These are phyloP conservation scores for Crotalus horridus DNA, from an alignment of 2,113 vertebrate species.

Conservation along the genomic window DNA sequence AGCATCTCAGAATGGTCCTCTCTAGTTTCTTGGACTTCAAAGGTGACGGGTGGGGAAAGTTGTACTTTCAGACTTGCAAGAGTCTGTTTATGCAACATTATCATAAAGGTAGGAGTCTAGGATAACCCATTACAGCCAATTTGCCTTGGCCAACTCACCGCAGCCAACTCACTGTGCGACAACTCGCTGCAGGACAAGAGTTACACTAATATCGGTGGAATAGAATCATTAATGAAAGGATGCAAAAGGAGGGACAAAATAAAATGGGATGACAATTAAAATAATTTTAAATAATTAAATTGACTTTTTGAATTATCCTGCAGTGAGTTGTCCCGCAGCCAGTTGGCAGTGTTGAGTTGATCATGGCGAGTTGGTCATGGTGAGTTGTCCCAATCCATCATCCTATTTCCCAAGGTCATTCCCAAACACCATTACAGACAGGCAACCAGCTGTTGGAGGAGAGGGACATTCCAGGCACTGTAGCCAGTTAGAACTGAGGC, in stretches of 20 bases:
- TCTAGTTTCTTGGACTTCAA: neutral
- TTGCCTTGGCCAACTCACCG: neutral
- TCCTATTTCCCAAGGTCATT: neutral
- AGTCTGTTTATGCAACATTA: neutral
- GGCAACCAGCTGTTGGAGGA: neutral
- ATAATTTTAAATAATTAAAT: neutral
- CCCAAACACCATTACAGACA: neutral
- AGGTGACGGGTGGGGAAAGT: neutral
- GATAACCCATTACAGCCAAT: neutral
- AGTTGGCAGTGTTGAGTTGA: neutral
- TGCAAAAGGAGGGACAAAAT: neutral
- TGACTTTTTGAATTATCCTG: neutral
- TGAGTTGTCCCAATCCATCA: neutral
- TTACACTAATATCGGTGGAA: neutral
- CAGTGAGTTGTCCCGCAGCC: too few relatives aligned
- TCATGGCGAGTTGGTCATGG: neutral
- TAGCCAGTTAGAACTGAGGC: neutral
- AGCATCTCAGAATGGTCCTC: neutral
- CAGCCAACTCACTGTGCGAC: neutral
- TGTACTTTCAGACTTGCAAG: neutral
- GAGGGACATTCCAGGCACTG: neutral
- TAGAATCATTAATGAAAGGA: neutral
- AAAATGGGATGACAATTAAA: neutral
- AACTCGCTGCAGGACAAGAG: neutral
- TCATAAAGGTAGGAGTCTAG: neutral